Evolutionary conservation across 2,113 vertebrate species (phyloP).

Genomic region (Misgurnus mizolepis): DNA sequence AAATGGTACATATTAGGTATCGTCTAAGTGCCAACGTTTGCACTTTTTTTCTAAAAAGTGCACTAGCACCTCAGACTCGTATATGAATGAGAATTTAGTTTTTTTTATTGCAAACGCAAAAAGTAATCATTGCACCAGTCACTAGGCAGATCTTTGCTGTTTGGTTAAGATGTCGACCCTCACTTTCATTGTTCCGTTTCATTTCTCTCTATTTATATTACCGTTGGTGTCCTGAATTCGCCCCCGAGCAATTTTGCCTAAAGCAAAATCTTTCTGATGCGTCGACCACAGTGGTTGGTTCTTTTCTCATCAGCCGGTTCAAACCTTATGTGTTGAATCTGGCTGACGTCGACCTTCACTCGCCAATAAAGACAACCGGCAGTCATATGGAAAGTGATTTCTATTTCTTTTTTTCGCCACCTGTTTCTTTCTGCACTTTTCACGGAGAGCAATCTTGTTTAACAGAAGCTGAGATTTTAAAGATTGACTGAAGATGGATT

Average conservation of each 20-base stretch:
- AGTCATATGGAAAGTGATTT: not conserved
- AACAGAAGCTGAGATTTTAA: not conserved
- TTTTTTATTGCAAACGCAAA: no score
- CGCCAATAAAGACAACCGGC: not conserved
- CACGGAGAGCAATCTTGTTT: not conserved
- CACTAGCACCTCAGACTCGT: not conserved
- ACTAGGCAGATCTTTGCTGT: not conserved
- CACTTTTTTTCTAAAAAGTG: no score
- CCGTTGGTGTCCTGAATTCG: not conserved
- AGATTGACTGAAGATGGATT: no score
- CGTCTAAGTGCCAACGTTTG: no score
- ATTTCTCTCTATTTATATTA: not conserved
- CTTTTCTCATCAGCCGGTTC: slow-evolving; percentile 8
- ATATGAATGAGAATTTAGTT: not conserved
- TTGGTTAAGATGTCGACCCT: slow-evolving; percentile 7
- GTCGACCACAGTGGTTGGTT: not conserved
- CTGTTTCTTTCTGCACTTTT: not conserved
- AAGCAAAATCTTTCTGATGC: not conserved
- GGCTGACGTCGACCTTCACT: not conserved
- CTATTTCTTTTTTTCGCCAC: not conserved
- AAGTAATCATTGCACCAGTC: not conserved
- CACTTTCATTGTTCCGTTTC: not conserved
- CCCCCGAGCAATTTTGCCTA: not conserved
- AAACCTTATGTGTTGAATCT: slow-evolving; percentile 1
- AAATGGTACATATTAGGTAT: no score